phyloP scores from a whole-genome alignment of 2,888 invertebrate species.

The Drosophila rubida region DNA sequence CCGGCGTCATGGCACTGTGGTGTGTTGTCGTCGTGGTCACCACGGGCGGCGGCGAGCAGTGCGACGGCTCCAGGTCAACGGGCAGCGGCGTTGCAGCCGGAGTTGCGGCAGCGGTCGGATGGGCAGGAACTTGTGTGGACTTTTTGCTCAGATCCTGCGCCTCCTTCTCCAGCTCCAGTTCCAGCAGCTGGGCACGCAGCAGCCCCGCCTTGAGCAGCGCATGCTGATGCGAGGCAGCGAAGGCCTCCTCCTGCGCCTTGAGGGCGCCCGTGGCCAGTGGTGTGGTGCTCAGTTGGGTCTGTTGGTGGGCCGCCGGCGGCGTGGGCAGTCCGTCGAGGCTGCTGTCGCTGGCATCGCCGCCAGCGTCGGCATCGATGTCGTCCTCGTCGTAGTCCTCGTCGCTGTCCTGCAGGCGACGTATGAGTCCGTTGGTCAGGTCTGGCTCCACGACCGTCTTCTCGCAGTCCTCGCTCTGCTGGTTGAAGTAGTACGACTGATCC shows the following conservation, averaged over 20 bases:
- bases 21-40: conserved; percentile 57
- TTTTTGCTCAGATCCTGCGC: conserved; percentile 81
- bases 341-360: conserved; percentile 52
- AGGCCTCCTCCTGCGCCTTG: conserved; percentile 64
- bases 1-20: conserved; percentile 43
- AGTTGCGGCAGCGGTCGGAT: conserved; percentile 5
- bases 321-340: conserved; percentile 62
- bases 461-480: conserved; percentile 81
- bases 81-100: conserved; percentile 16
- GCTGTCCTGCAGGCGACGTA: conserved; percentile 83
- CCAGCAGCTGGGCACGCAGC: conserved; percentile 67
- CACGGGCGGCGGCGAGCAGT: conserved; percentile 66
- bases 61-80: conserved; percentile 26
- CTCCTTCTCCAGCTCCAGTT: conserved; percentile 73
- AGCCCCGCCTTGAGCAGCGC: conserved; percentile 65
- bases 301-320: conserved; percentile 72
- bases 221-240: conserved; percentile 62
- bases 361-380: conserved; percentile 77
- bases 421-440: conserved; percentile 83
- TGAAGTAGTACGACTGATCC: conserved; percentile 81
- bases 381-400: conserved; percentile 84
- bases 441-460: conserved; percentile 84
- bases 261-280: conserved; percentile 63
- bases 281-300: conserved; percentile 71
- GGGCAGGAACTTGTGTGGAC: conserved; percentile 39